phyloP scores from a whole-genome alignment of 2,797 vertebrate genomes.

The Chanos chanos region DNA sequence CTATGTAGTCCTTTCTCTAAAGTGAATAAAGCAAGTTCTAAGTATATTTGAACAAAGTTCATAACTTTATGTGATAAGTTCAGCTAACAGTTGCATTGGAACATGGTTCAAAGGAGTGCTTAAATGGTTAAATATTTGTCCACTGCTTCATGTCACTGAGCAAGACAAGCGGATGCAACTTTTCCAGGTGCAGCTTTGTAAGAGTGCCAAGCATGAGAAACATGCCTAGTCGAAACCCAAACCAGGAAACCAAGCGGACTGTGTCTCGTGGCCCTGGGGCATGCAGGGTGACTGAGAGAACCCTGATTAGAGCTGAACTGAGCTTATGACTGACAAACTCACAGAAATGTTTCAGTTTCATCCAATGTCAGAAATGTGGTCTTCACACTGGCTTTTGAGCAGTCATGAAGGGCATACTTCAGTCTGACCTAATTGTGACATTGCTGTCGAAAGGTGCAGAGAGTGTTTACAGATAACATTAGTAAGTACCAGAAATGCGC shows the following conservation, averaged over 20 bases:
- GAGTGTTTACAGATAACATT: background rate
- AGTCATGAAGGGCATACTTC: background rate
- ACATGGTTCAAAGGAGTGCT: conserved; percentile 17
- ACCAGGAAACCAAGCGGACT: conserved; percentile 64
- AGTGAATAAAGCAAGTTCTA: conserved; percentile 6
- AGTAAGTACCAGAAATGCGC: background rate
- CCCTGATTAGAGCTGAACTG: conserved; percentile 5
- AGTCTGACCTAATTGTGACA: background rate
- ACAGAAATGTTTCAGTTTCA: background rate
- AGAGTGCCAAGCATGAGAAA: conserved; percentile 54
- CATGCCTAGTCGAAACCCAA: conserved; percentile 58
- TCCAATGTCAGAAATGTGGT: conserved; percentile 1
- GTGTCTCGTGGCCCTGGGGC: conserved; percentile 41
- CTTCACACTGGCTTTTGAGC: background rate
- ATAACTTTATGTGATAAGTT: conserved; percentile 13
- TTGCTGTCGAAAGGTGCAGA: background rate
- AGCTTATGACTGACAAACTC: background rate
- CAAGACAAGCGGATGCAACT: conserved; percentile 44
- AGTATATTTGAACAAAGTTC: conserved; percentile 21
- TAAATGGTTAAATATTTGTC: conserved; percentile 47
- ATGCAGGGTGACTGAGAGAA: conserved; percentile 29
- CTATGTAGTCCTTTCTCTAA: no score
- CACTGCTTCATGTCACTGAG: conserved; percentile 39
- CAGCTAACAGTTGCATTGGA: conserved; percentile 1
- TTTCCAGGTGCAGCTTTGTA: conserved; percentile 46